phyloP scores from a whole-genome alignment of 2,888 invertebrate species.

The Eristalinus sepulchralis region DNA sequence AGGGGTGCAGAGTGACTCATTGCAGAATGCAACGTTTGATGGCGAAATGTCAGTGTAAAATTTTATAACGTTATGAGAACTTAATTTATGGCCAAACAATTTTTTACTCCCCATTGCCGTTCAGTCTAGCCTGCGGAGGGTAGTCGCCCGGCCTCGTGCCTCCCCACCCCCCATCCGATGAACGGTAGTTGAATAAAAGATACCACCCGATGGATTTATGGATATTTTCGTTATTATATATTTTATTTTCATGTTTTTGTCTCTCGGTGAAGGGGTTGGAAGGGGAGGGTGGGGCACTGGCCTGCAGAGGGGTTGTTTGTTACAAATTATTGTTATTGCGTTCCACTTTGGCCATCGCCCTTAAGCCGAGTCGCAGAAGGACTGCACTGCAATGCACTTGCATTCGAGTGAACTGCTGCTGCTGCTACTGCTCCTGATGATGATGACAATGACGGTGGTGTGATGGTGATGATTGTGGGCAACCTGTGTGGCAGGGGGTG shows the following conservation, averaged over 20 bases:
- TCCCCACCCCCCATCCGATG: slow-evolving; percentile 30
- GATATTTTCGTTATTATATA: slow-evolving; percentile 70
- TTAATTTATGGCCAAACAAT: slow-evolving; percentile 79
- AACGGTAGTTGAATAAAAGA: slow-evolving; percentile 67
- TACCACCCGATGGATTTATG: slow-evolving; percentile 70
- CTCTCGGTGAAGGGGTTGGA: slow-evolving; percentile 32
- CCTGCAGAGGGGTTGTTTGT: slow-evolving; percentile 39
- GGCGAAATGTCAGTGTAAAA: slow-evolving; percentile 79
- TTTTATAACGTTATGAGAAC: slow-evolving; percentile 80
- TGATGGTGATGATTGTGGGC: not conserved
- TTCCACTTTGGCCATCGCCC: slow-evolving; percentile 67
- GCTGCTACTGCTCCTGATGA: not conserved
- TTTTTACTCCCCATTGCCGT: slow-evolving; percentile 38
- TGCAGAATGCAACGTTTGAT: slow-evolving; percentile 74
- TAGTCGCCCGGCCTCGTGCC: not conserved
- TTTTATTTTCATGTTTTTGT: slow-evolving; percentile 69
- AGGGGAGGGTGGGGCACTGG: not conserved
- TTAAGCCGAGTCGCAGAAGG: slow-evolving; percentile 26
- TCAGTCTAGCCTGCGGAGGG: not conserved
- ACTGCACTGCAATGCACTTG: slow-evolving; percentile 50
- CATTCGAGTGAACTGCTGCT: slow-evolving; percentile 21
- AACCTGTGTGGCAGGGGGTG: not conserved
- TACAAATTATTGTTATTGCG: slow-evolving; percentile 70
- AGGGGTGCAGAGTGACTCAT: slow-evolving; percentile 46
- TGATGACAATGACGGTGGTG: not conserved